Base-by-base conservation (phyloP, 2,797 vertebrate species). In the Erpetoichthys calabaricus region DNA sequence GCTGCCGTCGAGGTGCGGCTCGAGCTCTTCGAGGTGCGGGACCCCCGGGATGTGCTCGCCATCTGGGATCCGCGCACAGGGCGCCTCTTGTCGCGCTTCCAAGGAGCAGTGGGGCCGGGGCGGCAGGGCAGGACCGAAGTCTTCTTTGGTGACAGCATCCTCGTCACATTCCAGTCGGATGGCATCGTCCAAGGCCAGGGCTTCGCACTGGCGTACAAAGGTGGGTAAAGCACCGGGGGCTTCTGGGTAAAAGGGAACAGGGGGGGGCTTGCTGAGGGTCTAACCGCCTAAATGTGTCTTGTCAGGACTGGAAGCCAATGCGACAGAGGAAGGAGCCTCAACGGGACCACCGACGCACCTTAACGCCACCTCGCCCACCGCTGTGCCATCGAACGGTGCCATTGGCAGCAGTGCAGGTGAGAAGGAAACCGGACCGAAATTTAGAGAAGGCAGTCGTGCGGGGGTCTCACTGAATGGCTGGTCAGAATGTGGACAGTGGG, bases 141-240 rank as follows among this genome's bases (percentile, higher is more conserved):
- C 8, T 62, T 77, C 8, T 65, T 63, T 45, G 52, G 68, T 1
- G 10, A 68, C 1, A 60, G 55, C 4, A 63, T 81, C 9, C 56
- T 57, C 44, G 65, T 81, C 46, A 67, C 59, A 42, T 81, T 81
- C 66, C 67, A 53, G 41, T 78, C 77, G 5, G 72, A 81, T 45
- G 64, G 64, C 2, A 63, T 70, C 1, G 63, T 67, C 51, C 70
- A 73, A 3, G 72, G 69, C 2, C 73, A 72, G 52, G 79, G 77
- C 53, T 81, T 77, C 51, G 75, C 72, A 3, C 63, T 77, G 50
- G 59, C 68, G 44, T 80, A 75, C 60, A 69, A 60, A 6, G 76
- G 78, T 80, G 67, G 65, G 68, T 5, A 2, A 7, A 42, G 45
- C 3, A 9, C 46, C 46, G 5, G 46, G 9, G n/a, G n/a, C 4